Base-by-base conservation (phyloP, 1,140 invertebrate species). In the Phenacoccus solenopsis region DNA sequence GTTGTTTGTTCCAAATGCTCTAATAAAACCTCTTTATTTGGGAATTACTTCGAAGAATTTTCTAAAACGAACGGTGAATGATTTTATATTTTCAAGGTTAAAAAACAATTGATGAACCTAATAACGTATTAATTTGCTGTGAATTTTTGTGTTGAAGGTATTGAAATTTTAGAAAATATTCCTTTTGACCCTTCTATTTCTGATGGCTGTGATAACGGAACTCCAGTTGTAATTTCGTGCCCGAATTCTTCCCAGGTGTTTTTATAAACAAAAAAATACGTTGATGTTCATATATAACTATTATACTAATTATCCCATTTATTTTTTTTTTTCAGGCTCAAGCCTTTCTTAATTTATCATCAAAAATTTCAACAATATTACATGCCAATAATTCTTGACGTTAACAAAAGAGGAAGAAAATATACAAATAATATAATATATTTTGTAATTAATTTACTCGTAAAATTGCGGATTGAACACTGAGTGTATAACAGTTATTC, bases 141-240 rank as follows among this genome's bases (percentile, higher is more conserved):
- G 24, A 32, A 16, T 82, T 71, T 69, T 71, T 71, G 72, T 69
- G 70, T 77, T 78, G 28, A 73, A 83, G 82, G 79, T 64, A 76
- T 84, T 4, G 77, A 82, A 67, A 78, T 89, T 25, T 80, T 92
- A n/a, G 83, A 84, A 72, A 86, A 87, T 76, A 84, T 96, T 72
- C 91, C 92, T 67, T 80, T 95, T 1, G 82, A 91, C 72, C 78
- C 84, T 9, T 78, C 81, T 64, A 89, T 94, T 74, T 83, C 85
- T 4, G 80, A 87, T 73, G 84, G 85, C 72, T 86, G 86, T 71
- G 91, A 94, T 77, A 81, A 76, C 69, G 92, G 92, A 13, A 84
- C 85, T 72, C 93, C 93, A 10, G 82, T 92, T 28, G 87, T 92
- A 28, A 79, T 94, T 38, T 83, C 85, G 49, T 76, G 87, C 38